A percentile compares a stretch with the other conserved stretches of the same genome.
These are phyloP conservation scores for Crotalus helleri DNA, from an alignment of 2,113 vertebrate genomes.

Conservation along the genomic window DNA sequence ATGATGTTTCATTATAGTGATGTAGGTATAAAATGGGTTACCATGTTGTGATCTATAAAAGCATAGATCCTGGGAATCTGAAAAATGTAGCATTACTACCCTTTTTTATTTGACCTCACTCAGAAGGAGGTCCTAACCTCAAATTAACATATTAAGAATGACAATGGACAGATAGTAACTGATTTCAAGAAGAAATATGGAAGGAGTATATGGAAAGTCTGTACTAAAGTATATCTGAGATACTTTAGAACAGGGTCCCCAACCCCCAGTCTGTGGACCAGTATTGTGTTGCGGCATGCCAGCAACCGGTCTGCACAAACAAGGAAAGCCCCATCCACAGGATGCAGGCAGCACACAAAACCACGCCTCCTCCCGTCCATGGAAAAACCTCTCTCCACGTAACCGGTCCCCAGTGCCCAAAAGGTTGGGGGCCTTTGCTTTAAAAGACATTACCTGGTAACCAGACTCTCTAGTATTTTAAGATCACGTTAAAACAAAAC, in stretches of 20 bases:
- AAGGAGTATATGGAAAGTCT: neutral
- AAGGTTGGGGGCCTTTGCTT: too few relatives aligned
- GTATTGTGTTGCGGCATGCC: fast-evolving
- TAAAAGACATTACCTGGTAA: neutral
- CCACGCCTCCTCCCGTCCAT: too few relatives aligned
- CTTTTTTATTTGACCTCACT: neutral
- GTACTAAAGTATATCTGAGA: neutral
- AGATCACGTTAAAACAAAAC: neutral
- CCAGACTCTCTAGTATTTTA: neutral
- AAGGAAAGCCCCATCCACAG: too few relatives aligned
- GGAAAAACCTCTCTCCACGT: too few relatives aligned
- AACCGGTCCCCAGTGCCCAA: too few relatives aligned
- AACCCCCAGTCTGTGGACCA: too few relatives aligned
- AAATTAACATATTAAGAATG: neutral
- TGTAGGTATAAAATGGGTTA: neutral
- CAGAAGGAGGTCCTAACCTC: neutral
- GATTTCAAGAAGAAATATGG: neutral
- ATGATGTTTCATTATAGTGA: neutral
- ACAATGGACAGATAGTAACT: neutral
- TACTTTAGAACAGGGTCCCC: too few relatives aligned
- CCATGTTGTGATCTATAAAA: neutral
- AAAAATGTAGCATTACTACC: neutral
- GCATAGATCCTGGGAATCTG: neutral
- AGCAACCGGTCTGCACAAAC: too few relatives aligned
- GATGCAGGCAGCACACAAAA: too few relatives aligned